Evolutionary conservation across 1,140 invertebrate species (phyloP).

Genomic region (Hesperophylax magnus): DNA sequence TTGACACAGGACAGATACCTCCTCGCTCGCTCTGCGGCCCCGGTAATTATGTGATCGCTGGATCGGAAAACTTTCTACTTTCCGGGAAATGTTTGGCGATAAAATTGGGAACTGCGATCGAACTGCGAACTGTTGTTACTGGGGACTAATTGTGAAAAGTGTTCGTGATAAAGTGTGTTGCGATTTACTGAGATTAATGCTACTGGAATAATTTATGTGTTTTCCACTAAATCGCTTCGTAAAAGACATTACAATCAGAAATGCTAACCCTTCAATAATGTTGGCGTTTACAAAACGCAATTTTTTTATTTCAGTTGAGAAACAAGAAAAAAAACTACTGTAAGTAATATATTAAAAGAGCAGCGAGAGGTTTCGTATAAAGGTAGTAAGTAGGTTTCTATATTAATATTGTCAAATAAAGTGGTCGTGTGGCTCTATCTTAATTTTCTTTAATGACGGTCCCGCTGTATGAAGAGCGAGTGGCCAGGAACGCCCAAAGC

Average conservation of each 20-base stretch:
- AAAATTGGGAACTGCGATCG: slow-evolving; percentile 53
- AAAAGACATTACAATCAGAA: too few relatives aligned
- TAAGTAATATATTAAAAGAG: too few relatives aligned
- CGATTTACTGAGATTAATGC: slow-evolving; percentile 42
- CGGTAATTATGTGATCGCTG: slow-evolving; percentile 46
- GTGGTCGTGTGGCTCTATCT: background rate
- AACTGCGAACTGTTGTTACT: slow-evolving; percentile 20
- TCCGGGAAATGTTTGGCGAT: slow-evolving; percentile 47
- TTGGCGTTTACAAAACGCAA: background rate
- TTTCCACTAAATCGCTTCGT: slow-evolving; percentile 24
- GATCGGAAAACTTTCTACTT: slow-evolving; percentile 42
- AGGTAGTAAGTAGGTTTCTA: too few relatives aligned
- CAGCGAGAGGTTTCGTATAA: too few relatives aligned
- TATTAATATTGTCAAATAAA: too few relatives aligned
- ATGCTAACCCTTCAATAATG: too few relatives aligned
- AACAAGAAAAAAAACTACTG: background rate
- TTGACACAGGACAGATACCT: slow-evolving; percentile 58
- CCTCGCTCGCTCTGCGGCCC: slow-evolving; percentile 28
- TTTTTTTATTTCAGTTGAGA: background rate
- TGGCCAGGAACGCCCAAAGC: slow-evolving; percentile 54
- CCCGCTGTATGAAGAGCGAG: background rate
- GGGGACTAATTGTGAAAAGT: slow-evolving; percentile 57
- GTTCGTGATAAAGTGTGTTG: slow-evolving; percentile 46
- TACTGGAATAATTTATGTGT: slow-evolving; percentile 54
- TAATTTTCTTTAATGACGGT: slow-evolving; percentile 9